Evolutionary conservation across 2,797 vertebrate species (phyloP).

Genomic region (Coregonus suidteri): DNA sequence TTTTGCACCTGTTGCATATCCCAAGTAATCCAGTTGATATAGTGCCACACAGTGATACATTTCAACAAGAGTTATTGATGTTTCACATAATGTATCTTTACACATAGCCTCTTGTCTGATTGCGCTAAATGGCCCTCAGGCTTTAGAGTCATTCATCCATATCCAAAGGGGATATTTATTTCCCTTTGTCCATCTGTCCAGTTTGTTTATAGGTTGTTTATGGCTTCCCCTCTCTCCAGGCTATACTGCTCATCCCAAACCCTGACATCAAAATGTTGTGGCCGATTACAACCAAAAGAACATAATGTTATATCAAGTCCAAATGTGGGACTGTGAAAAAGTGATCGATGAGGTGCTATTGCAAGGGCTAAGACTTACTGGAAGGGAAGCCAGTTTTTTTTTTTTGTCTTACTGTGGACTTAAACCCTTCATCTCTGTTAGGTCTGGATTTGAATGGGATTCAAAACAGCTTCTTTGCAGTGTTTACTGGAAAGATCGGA

Average conservation of each 20-base stretch:
- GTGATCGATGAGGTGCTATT: constrained; percentile 42
- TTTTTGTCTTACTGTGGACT: constrained; percentile 4
- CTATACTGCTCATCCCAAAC: constrained; percentile 28
- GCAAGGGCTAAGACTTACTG: constrained; percentile 9
- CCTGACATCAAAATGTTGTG: constrained; percentile 4
- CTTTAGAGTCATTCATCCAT: constrained; percentile 15
- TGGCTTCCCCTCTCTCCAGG: constrained; percentile 11
- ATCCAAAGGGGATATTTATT: constrained; percentile 16
- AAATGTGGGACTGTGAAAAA: constrained; percentile 54
- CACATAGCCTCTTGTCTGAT: constrained; percentile 19
- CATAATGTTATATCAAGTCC: constrained; percentile 42
- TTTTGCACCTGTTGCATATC: background rate
- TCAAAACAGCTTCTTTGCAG: constrained; percentile 21
- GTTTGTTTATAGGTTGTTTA: constrained; percentile 34
- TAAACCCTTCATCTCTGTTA: constrained; percentile 30
- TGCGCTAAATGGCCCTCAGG: constrained; percentile 14
- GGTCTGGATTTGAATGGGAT: constrained; percentile 17
- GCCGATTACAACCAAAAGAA: constrained; percentile 37
- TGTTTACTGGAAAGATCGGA: constrained; percentile 49
- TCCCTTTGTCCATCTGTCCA: constrained; percentile 25
- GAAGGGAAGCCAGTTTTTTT: background rate
- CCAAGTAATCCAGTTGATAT: background rate
- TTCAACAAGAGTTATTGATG: background rate
- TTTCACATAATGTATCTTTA: background rate
- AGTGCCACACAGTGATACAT: background rate